Evolutionary conservation across 2,888 invertebrate genomes (phyloP), one percentile per base, ranked within the genome.

Genomic region (Phortica magna): DNA sequence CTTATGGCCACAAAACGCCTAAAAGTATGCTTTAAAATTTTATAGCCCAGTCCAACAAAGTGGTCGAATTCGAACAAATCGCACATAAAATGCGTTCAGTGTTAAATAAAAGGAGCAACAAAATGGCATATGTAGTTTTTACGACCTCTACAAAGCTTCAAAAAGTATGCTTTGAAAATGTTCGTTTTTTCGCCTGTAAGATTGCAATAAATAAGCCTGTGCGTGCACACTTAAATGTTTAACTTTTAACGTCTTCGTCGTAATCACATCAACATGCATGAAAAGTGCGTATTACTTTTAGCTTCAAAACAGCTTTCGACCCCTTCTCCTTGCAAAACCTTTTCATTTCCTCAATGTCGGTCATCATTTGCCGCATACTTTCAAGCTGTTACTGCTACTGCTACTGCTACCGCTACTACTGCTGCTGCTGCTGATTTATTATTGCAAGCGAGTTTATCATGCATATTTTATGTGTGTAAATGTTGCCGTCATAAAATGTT

Each of bases 391-490:
- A 78, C 78, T 82, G 79, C 68, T 73, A 71, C 70, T 65, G 48
- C 64, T 65, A 55, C 31, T 31, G 5, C 31, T 31, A 4, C 31
- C 5, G 31, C 53, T 31, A 31, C 31, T 31, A 4, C 31, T 31
- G 31, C 53, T n/a, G 57, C 71, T 57, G 82, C 75, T 81, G 85
- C 84, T 87, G 85, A 87, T 86, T 86, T 86, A 86, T 86, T 86
- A 86, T 86, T 84, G 88, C 85, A 82, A 82, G 85, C 86, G 86
- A 85, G 82, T 89, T 87, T 86, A 87, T 89, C 89, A 88, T 89
- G 88, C 88, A 87, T 89, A 88, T 88, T 88, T 89, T 83, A 88
- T 88, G 87, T 81, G 81, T 82, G 84, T 88, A 88, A 89, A 88
- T 89, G 87, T 83, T 80, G 84, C 84, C 85, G 80, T 87, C 89